These are phyloP conservation scores for Progne subis DNA, from an alignment of 2,113 vertebrate genomes.

Conservation along the genomic window DNA sequence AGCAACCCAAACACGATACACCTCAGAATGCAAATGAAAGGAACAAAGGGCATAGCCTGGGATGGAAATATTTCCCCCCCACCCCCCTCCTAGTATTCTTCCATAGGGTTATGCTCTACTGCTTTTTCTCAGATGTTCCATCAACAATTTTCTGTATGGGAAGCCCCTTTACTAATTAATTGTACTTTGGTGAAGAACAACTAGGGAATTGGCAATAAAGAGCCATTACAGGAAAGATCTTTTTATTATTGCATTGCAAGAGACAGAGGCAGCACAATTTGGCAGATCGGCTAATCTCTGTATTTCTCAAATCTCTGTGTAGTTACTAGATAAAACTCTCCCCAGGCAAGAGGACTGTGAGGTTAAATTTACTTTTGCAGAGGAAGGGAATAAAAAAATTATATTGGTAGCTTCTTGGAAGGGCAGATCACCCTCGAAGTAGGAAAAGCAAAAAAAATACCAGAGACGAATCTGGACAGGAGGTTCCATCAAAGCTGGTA, in stretches of 20 bases:
- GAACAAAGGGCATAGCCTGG: background rate
- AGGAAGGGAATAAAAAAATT: background rate
- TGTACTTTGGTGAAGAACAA: background rate
- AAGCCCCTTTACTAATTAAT: slow-evolving; percentile 39
- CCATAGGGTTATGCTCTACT: background rate
- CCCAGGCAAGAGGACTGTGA: background rate
- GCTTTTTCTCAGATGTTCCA: background rate
- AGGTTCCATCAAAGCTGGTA: background rate
- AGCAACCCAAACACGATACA: background rate
- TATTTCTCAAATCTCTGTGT: background rate
- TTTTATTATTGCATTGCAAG: background rate
- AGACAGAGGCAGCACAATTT: background rate
- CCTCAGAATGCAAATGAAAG: background rate
- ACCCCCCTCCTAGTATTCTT: background rate
- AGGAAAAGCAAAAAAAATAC: background rate
- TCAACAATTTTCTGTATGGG: background rate
- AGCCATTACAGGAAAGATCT: background rate
- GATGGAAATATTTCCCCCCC: background rate
- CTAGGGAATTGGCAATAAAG: slow-evolving; percentile 8
- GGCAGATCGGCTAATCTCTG: background rate
- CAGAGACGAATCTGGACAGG: background rate
- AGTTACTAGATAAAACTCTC: background rate
- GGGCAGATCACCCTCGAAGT: background rate
- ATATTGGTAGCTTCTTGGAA: background rate
- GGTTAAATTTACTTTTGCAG: slow-evolving; percentile 3